phyloP scores from a whole-genome alignment of 2,113 vertebrate species.

The Phoenicopterus ruber region DNA sequence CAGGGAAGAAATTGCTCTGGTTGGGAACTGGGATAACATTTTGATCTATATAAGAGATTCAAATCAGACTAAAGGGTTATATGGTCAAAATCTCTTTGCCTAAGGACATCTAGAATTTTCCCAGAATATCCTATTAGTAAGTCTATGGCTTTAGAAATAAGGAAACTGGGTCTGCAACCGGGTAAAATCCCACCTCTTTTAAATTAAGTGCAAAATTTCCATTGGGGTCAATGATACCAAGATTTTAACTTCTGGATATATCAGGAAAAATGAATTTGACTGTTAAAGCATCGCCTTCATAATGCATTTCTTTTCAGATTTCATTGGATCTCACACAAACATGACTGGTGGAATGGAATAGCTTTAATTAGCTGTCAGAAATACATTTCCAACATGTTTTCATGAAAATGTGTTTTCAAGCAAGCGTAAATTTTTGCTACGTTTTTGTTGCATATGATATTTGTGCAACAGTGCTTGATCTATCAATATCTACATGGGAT shows the following conservation, averaged over 20 bases:
- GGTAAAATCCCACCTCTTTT: not conserved
- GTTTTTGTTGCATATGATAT: not conserved
- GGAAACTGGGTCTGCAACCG: not conserved
- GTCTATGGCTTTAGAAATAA: not conserved
- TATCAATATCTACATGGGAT: not conserved
- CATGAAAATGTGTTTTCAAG: not conserved
- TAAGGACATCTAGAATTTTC: not conserved
- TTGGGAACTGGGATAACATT: not conserved
- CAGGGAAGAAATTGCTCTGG: not conserved
- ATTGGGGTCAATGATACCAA: not conserved
- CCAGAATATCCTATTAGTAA: not conserved
- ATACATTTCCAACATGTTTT: not conserved
- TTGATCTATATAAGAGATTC: not conserved
- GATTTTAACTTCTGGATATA: not conserved
- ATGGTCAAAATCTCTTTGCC: not conserved
- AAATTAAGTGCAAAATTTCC: not conserved
- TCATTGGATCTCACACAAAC: conserved; percentile 7
- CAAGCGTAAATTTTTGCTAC: not conserved
- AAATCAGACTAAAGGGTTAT: not conserved
- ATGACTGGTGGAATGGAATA: conserved; percentile 14
- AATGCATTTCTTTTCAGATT: conserved; percentile 23
- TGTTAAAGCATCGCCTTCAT: not conserved
- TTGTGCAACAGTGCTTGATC: not conserved
- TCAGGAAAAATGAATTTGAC: not conserved
- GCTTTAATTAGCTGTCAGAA: conserved; percentile 60